Percentiles rank a stretch among this genome's conserved stretches.
Conservation (phyloP, 2,888 invertebrate species). For the Abrostola tripartita region DNA sequence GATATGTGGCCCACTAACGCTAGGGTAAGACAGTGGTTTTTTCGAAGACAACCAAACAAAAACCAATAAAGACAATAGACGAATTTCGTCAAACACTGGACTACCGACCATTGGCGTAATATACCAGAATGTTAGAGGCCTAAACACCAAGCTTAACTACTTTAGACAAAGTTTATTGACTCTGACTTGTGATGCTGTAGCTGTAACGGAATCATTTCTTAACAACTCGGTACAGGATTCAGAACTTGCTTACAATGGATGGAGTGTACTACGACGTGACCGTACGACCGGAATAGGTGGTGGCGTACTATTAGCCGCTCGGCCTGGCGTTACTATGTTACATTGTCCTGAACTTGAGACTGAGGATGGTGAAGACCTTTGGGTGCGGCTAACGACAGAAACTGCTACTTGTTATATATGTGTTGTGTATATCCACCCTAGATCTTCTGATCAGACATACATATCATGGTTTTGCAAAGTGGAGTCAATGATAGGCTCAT, state of each 20-base stretch:
- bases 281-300: background rate
- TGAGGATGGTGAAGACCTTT: background rate
- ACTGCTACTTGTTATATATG: background rate
- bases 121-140: slow-evolving; percentile 4
- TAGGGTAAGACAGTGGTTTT: slow-evolving; percentile 2
- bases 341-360: background rate
- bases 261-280: slow-evolving; percentile 2
- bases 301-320: background rate
- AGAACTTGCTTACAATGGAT: background rate
- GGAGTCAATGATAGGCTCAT: slow-evolving; percentile 3
- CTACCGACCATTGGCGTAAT: background rate
- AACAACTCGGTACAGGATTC: background rate
- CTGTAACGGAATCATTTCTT: slow-evolving; percentile 1
- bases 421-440: slow-evolving; percentile 8
- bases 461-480: slow-evolving; percentile 1
- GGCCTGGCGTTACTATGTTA: background rate
- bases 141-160: background rate
- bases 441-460: background rate
- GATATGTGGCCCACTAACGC: slow-evolving; percentile 37
- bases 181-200: background rate
- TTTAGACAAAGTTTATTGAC: background rate
- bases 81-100: no score
- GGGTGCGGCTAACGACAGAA: background rate
- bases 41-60: slow-evolving; percentile 4
- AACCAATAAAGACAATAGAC: background rate